Evolutionary conservation across 92 coral and sea anemone genomes (phyloP).

Genomic region (Heliopora coerulea): DNA sequence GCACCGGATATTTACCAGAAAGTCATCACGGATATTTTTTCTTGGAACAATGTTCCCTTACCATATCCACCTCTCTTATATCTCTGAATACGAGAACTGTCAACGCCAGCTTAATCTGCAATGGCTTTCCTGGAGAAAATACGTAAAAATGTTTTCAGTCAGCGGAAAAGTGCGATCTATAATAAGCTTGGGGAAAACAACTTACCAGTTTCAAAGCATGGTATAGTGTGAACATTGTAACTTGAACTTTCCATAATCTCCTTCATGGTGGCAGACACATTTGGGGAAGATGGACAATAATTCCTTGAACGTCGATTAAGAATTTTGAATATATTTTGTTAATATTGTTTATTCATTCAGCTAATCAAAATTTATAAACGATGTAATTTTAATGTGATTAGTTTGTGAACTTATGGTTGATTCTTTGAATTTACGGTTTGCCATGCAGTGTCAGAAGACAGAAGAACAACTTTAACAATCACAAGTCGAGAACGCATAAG

Average conservation of each 20-base stretch:
- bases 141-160: neutral
- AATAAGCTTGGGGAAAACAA: neutral
- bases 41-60: conserved; percentile 32
- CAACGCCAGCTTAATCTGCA: conserved; percentile 60
- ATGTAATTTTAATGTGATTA: too few species aligned
- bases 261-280: conserved; percentile 7
- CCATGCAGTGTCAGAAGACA: too few species aligned
- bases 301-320: conserved; percentile 2
- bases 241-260: conserved; percentile 24
- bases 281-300: conserved; percentile 16
- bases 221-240: conserved; percentile 28
- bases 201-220: conserved; percentile 33
- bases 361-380: too few species aligned
- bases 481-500: too few species aligned
- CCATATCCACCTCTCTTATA: conserved; percentile 84
- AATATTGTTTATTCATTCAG: too few species aligned
- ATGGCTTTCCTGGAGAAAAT: conserved; percentile 62
- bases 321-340: neutral
- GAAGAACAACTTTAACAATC: too few species aligned
- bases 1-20: too few species aligned
- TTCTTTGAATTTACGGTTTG: too few species aligned
- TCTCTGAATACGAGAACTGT: conserved; percentile 73
- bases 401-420: too few species aligned
- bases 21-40: too few species aligned
- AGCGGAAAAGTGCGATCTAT: neutral